phyloP scores from a whole-genome alignment of 1,140 invertebrate genomes.

The Mylabris phalerata region DNA sequence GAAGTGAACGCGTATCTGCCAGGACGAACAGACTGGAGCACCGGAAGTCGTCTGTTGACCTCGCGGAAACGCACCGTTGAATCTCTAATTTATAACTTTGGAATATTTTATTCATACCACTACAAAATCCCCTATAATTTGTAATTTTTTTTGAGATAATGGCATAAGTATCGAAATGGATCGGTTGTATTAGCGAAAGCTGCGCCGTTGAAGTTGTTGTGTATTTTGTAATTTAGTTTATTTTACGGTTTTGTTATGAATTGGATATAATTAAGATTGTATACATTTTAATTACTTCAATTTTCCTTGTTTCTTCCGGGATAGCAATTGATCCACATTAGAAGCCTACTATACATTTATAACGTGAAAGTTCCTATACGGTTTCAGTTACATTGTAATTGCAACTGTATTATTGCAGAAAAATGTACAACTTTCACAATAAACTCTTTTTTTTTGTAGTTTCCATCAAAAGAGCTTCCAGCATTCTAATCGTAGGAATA shows the following conservation, averaged over 20 bases:
- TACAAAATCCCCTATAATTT: too few relatives aligned
- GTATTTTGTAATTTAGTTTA: too few relatives aligned
- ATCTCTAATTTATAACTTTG: constrained; percentile 22
- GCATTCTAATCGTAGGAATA: too few relatives aligned
- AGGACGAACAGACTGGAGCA: constrained; percentile 20
- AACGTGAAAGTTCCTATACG: constrained; percentile 15
- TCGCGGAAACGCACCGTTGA: constrained; percentile 29
- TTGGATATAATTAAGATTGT: constrained; percentile 9
- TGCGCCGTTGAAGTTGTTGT: too few relatives aligned
- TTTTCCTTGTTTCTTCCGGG: constrained; percentile 16
- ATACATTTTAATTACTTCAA: too few relatives aligned
- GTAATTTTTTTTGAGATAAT: too few relatives aligned
- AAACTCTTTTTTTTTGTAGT: too few relatives aligned
- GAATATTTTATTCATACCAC: constrained; percentile 3
- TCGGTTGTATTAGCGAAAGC: too few relatives aligned
- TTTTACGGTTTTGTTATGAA: constrained; percentile 11
- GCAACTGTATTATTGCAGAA: neutral
- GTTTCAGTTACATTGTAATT: constrained; percentile 14
- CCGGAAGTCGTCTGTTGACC: constrained; percentile 33
- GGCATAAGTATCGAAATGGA: too few relatives aligned
- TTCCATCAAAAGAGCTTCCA: neutral
- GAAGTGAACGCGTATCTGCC: constrained; percentile 26
- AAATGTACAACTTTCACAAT: too few relatives aligned
- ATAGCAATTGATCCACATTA: constrained; percentile 14
- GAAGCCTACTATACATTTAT: neutral